phyloP scores from a whole-genome alignment of 2,888 invertebrate species.

The Aphodius granarius region DNA sequence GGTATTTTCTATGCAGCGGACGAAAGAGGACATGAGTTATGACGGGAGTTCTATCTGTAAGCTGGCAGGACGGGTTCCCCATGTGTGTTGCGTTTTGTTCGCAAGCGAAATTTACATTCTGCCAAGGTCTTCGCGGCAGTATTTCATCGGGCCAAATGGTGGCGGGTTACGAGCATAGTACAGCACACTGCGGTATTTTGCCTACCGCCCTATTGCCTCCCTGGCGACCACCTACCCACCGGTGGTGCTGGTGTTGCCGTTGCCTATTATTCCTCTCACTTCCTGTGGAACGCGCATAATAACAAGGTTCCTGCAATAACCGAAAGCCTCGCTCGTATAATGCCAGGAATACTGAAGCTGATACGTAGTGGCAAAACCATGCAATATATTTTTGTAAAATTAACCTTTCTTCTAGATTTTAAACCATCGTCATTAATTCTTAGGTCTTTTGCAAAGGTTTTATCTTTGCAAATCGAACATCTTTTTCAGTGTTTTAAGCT shows the following conservation, averaged over 20 bases:
- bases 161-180: background rate
- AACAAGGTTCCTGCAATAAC: background rate
- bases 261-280: background rate
- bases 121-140: conserved; percentile 25
- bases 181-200: background rate
- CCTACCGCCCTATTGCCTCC: background rate
- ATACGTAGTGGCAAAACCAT: too few species aligned
- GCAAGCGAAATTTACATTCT: conserved; percentile 25
- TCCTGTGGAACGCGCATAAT: background rate
- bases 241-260: too few species aligned
- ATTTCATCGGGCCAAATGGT: conserved; percentile 23
- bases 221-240: background rate
- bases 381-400: too few species aligned
- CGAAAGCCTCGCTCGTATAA: too few species aligned
- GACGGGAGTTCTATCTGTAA: background rate
- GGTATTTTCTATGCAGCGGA: background rate
- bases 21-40: conserved; percentile 1
- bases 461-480: too few species aligned
- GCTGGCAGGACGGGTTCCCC: background rate
- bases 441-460: too few species aligned
- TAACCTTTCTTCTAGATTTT: too few species aligned
- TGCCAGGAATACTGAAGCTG: too few species aligned
- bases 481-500: too few species aligned
- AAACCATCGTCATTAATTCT: too few species aligned
- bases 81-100: conserved; percentile 13